Base-by-base conservation (phyloP, 2,113 vertebrate species). In the Sphyrna mokarran region DNA sequence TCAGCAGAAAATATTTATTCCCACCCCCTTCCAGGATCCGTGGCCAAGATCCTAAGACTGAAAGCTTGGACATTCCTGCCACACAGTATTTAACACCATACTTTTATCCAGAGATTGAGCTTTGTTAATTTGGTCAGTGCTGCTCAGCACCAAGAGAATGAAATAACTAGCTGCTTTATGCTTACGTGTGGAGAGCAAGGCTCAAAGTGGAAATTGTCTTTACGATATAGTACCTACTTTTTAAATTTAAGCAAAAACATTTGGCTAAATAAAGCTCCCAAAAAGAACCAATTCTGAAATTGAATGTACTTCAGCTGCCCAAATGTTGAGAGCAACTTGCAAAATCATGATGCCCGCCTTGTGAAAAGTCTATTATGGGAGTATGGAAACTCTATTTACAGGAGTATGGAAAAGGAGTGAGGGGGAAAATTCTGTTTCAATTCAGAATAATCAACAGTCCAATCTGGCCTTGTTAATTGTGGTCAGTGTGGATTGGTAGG, bases 211-310 rank as follows among this genome's bases (percentile, higher is more conserved):
- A 40, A 40, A 83, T 18, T 83, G 54, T 3, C 87, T 13, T 33
- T 18, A 90, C 14, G 33, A 5, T n/a, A 61, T 29, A 61, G 23
- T 33, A 89, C 23, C 22, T 20, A 18, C 10, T 87, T 23, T 7
- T 85, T 85, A 40, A 5, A 48, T 87, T 54, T 54, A 90, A 90
- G 61, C 37, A 83, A 11, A 90, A 33, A 90, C 10, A 1, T 22
- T 86, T 86, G 61, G 26, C 87, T 33, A 6, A 61, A 90, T 48
- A n/a, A 61, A 58, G 3, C 29, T 61, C 48, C 54, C 54, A 33
- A n/a, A n/a, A 61, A 43, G 80, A 83, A 83, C 37, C 80, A 83
- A 33, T 61, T 90, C 87, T 90, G 87, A 29, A 89, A 90, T 90
- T 18, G 54, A 61, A 33, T 90, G 29, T 33, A 90, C 29, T 11